A percentile compares a stretch with the other conserved stretches of the same genome.
Conservation (phyloP, 2,113 vertebrate genomes). For the Perca flavescens region DNA sequence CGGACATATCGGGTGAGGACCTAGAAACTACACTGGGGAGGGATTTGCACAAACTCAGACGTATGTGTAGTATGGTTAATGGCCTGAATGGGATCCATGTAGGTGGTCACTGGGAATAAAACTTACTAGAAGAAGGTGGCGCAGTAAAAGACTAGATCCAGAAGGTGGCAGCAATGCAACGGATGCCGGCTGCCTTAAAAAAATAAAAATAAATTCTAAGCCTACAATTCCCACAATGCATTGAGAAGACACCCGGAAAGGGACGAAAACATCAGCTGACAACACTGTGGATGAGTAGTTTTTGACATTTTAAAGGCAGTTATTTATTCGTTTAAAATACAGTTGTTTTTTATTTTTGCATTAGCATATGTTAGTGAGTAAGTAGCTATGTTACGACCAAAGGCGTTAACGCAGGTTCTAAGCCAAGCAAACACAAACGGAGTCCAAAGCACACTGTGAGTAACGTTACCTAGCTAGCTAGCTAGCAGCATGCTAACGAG, state of each 20-base stretch:
- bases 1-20: no score
- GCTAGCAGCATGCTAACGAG: conserved; percentile 37
- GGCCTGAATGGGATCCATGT: no score
- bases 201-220: no score
- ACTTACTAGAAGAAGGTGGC: no score
- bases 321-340: background rate
- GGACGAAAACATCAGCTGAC: conserved; percentile 67
- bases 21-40: no score
- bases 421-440: conserved; percentile 98
- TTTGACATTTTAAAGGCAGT: background rate
- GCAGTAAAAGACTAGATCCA: no score
- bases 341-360: background rate
- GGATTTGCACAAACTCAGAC: no score
- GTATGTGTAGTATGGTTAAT: no score
- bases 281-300: background rate
- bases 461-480: conserved; percentile 50
- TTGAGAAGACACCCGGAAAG: conserved; percentile 3
- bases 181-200: no score
- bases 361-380: fast-evolving
- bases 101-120: no score
- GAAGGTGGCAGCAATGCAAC: no score
- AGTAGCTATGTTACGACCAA: conserved; percentile 89
- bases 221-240: conserved; percentile 69
- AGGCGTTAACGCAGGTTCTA: conserved; percentile 95
- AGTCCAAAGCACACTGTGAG: conserved; percentile 98